Evolutionary conservation across 2,797 vertebrate genomes (phyloP).

Genomic region (Peromyscus aztecus): DNA sequence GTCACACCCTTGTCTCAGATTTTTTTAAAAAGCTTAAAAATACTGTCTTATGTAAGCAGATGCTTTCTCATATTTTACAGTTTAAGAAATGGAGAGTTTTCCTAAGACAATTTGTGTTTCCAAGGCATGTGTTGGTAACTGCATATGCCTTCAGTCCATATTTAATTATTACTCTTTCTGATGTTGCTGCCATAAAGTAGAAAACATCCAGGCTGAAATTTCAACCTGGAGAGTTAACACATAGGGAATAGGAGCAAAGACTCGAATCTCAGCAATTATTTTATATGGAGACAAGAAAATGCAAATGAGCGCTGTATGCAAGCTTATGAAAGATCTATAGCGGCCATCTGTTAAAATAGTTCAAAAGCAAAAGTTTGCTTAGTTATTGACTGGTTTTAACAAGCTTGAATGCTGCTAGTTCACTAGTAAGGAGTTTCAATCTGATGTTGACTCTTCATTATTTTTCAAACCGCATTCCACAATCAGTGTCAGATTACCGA

Average conservation of each 20-base stretch:
- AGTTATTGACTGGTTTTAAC: slow-evolving; percentile 75
- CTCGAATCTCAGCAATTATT: slow-evolving; percentile 63
- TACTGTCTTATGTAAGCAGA: slow-evolving; percentile 40
- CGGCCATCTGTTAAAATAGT: slow-evolving; percentile 77
- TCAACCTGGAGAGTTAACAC: slow-evolving; percentile 21
- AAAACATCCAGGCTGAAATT: slow-evolving; percentile 58
- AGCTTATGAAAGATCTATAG: slow-evolving; percentile 58
- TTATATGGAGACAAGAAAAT: slow-evolving; percentile 73
- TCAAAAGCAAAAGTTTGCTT: slow-evolving; percentile 73
- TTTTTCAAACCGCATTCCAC: slow-evolving; percentile 68
- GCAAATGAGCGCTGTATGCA: slow-evolving; percentile 64
- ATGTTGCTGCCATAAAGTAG: slow-evolving; percentile 37
- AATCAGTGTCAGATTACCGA: slow-evolving; percentile 2
- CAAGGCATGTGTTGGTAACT: slow-evolving; percentile 58
- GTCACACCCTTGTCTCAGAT: not conserved
- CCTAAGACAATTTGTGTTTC: slow-evolving; percentile 52
- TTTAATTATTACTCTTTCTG: slow-evolving; percentile 59
- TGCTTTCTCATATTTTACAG: slow-evolving; percentile 44
- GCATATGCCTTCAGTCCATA: slow-evolving; percentile 11
- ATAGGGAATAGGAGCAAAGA: slow-evolving; percentile 39
- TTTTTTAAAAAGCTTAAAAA: slow-evolving; percentile 57
- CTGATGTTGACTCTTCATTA: slow-evolving; percentile 71
- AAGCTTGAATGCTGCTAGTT: slow-evolving; percentile 71
- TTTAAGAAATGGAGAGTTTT: slow-evolving; percentile 29
- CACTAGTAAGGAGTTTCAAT: slow-evolving; percentile 56